Base-by-base conservation (phyloP, 2,113 vertebrate species). In the Proterorhinus semilunaris region DNA sequence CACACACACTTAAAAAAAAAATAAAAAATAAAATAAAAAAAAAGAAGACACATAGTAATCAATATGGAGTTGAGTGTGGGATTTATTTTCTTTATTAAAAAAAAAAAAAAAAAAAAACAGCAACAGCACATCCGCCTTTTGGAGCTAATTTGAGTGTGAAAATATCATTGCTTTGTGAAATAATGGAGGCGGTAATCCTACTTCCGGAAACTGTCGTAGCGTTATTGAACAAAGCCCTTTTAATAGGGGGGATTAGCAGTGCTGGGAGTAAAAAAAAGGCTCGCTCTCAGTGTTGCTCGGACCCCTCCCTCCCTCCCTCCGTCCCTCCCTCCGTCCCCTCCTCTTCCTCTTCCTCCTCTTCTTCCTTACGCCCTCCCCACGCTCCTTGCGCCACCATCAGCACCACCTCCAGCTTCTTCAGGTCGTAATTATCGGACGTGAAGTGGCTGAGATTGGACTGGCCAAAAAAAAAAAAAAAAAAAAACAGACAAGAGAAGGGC, bases 191-290 rank as follows among this genome's bases (percentile, higher is more conserved):
- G 91, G 91, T 98, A 98, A 98, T 98, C 95, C 96, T 92, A 96
- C 95, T 98, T 98, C 96, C 96, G 95, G 96, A 98, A 96, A 98
- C 93, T 95, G 93, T 96, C 94, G 36, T 91, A 94, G 95, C 96
- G 95, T 96, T 97, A 95, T 98, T 97, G 96, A 95, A 97, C 93
- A 94, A 95, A 95, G 94, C 92, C 92, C 93, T 95, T 96, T 98
- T 96, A 97, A 96, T 95, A 93, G 94, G 93, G 27, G 93, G 96
- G 98, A 98, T 99, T 98, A 98, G 95, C 87, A 71, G 92, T 93
- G 43, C 95, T 93, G 91, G 92, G 88, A 94, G 90, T 94, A 92
- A 21, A 21, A 36, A 36, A 94, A 91, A 94, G 92, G 93, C 92
- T 93, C 92, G 91, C 93, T 91, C 94, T 88, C 93, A 36, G 27